A percentile compares a stretch with the other conserved stretches of the same genome.
Conservation (phyloP, 2,888 invertebrate genomes). For the Catocala sponsa region DNA sequence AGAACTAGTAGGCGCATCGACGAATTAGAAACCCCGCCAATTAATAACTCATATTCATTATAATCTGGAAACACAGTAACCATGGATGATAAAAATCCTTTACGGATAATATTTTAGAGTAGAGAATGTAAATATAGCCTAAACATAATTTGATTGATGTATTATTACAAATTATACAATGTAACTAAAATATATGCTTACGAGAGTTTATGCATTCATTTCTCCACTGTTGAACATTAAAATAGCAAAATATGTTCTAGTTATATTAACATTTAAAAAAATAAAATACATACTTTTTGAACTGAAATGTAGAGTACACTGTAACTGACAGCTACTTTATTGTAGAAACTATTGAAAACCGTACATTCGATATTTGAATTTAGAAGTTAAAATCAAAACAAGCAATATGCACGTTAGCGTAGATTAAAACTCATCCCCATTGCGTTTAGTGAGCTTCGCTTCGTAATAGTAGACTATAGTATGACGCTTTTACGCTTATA, state of each 20-base stretch:
- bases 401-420: slow-evolving; percentile 82
- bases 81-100: background rate
- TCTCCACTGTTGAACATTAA: too few species aligned
- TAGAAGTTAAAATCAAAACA: slow-evolving; percentile 59
- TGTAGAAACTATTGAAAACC: background rate
- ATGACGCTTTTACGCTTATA: slow-evolving; percentile 50
- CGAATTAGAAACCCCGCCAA: slow-evolving; percentile 20
- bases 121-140: too few species aligned
- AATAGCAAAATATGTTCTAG: too few species aligned
- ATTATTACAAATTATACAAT: too few species aligned
- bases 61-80: background rate
- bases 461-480: slow-evolving; percentile 45
- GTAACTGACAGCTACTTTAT: too few species aligned
- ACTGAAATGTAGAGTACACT: too few species aligned
- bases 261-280: too few species aligned
- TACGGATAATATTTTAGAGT: background rate
- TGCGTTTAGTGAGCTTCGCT: slow-evolving; percentile 54
- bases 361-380: background rate
- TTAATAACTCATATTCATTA: slow-evolving; percentile 13
- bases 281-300: too few species aligned
- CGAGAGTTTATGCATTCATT: too few species aligned
- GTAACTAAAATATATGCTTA: too few species aligned
- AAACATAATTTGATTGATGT: too few species aligned
- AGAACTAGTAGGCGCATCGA: slow-evolving; percentile 23
- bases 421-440: slow-evolving; percentile 45